Percentiles rank a stretch among this genome's conserved stretches.
Evolutionary conservation across 2,113 vertebrate genomes (phyloP).

Genomic region (Hippopotamus amphibius): DNA sequence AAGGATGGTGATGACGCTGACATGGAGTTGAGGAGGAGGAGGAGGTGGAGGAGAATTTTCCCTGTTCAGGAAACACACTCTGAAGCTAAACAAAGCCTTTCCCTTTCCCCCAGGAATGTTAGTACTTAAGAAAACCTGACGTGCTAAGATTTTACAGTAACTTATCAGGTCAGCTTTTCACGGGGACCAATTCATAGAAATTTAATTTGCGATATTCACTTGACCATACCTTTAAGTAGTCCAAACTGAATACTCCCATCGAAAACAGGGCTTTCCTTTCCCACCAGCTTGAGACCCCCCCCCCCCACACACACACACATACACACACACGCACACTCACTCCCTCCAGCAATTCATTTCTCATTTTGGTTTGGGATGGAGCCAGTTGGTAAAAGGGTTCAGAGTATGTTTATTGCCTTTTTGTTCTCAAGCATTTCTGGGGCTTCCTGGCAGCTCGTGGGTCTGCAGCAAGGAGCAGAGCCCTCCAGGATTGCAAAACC

Average conservation of each 20-base stretch:
- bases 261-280: conserved; percentile 52
- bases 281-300: not conserved
- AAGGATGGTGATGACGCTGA: not conserved
- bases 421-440: conserved; percentile 72
- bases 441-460: conserved; percentile 56
- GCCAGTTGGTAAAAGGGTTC: conserved; percentile 75
- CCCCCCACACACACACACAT: not conserved
- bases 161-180: not conserved
- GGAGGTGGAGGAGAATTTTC: not conserved
- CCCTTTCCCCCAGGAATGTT: not conserved
- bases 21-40: too few species aligned
- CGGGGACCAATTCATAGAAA: not conserved
- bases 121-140: not conserved
- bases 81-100: not conserved
- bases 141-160: not conserved
- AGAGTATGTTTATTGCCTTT: conserved; percentile 66
- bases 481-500: conserved; percentile 26
- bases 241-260: conserved; percentile 9
- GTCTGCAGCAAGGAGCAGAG: conserved; percentile 50
- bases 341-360: conserved; percentile 63
- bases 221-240: not conserved
- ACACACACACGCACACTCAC: not conserved
- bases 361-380: conserved; percentile 74
- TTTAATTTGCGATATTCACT: conserved; percentile 11
- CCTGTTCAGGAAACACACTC: not conserved